Base-by-base conservation (phyloP, 2,797 vertebrate species). In the Melanotaenia trifasciata region DNA sequence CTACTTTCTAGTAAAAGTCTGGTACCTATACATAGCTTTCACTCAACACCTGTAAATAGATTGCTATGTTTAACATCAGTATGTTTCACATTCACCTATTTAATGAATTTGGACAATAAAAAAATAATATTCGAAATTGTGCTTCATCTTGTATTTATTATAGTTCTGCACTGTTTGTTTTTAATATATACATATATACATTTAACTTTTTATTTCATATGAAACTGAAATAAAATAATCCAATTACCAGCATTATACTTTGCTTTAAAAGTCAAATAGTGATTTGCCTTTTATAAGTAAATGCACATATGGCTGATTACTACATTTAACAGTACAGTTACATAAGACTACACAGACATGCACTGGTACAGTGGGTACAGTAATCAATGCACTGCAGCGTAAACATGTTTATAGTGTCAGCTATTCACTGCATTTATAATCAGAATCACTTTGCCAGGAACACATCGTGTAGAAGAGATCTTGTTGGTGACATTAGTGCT, bases 391-490 rank as follows among this genome's bases (percentile, higher is more conserved):
- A 63, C 26, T 47, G 58, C 26, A 3, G n/a, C 20, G 33, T 59
- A 36, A 76, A 74, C 70, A 74, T 64, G 74, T 78, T 77, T 54
- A 33, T 63, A 56, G 66, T 43, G 74, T 79, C 73, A 81, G 62
- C 79, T 79, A 51, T 32, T 79, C 14, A 24, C 78, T 70, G 59
- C 32, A 66, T 65, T 76, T 69, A 59, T 62, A 28, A 67, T 70
- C 73, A 61, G 38, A 75, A 83, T 74, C 71, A 75, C 67, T 73
- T 83, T 75, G 67, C 77, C 81, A 87, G 67, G 66, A 76, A 87
- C 71, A 73, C 67, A 54, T 81, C 67, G 38, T 58, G 78, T 67
- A 36, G 58, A 57, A 60, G 72, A 80, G 78, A 65, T 85, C 47
- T 75, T 73, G 67, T 68, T 67, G 68, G 66, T 79, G 85, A 84